phyloP scores from a whole-genome alignment of 2,888 invertebrate species.

The Apodemia hepburni region DNA sequence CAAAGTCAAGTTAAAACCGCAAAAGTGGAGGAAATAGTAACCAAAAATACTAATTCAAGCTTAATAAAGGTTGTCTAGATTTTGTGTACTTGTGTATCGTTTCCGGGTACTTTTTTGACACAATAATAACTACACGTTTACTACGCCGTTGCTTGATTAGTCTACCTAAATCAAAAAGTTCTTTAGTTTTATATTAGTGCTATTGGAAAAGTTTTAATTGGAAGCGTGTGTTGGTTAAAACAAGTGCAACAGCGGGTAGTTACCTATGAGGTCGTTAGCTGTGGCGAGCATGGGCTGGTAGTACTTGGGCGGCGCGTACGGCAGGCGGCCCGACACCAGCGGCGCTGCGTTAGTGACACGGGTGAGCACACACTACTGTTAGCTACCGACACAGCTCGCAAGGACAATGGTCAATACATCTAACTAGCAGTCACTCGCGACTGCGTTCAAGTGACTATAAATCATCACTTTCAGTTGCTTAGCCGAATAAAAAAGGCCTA shows the following conservation, averaged over 20 bases:
- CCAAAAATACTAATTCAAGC: no score
- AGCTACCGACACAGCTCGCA: not conserved
- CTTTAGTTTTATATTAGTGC: not conserved
- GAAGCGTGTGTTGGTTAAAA: no score
- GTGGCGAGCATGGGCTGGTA: constrained; percentile 68
- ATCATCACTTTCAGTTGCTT: no score
- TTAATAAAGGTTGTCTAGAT: no score
- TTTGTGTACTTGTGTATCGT: no score
- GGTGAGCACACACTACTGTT: constrained; percentile 14
- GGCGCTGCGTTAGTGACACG: constrained; percentile 42
- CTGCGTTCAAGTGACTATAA: no score
- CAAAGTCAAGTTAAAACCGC: no score
- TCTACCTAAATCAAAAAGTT: not conserved
- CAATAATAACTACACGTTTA: not conserved
- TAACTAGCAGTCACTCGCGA: no score
- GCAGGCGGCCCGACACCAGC: constrained; percentile 46
- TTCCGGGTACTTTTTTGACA: no score
- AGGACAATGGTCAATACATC: not conserved
- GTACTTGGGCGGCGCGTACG: constrained; percentile 55
- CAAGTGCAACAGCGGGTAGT: constrained; percentile 25
- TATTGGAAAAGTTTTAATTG: not conserved
- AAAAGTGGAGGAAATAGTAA: no score
- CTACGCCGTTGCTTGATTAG: not conserved
- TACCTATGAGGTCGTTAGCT: constrained; percentile 67
- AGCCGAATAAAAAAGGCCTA: no score